phyloP scores from a whole-genome alignment of 1,140 invertebrate genomes.

The Ips typographus region DNA sequence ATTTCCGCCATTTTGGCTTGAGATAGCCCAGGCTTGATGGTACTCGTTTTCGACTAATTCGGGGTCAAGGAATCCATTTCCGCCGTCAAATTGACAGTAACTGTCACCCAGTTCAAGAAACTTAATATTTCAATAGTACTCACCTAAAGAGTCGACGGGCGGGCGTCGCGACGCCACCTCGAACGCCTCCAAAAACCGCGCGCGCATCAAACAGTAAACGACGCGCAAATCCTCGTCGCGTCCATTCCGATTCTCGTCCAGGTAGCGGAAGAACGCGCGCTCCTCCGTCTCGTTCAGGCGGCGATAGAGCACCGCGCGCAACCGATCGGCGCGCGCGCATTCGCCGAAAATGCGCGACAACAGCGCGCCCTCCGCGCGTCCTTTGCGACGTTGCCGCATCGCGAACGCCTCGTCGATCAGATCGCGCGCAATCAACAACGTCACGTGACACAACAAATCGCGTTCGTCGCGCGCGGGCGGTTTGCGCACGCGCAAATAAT shows the following conservation, averaged over 20 bases:
- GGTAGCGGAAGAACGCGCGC: slow-evolving; percentile 44
- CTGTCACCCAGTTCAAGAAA: too few species aligned
- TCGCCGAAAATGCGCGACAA: slow-evolving; percentile 44
- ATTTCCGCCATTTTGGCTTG: too few species aligned
- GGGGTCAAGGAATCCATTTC: too few species aligned
- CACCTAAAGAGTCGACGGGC: too few species aligned
- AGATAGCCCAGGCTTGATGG: too few species aligned
- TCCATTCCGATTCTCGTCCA: slow-evolving; percentile 34
- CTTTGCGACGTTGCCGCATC: too few species aligned
- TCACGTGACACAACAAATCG: slow-evolving; percentile 43
- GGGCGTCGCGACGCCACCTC: too few species aligned
- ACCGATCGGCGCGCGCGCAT: slow-evolving; percentile 41
- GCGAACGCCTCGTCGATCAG: slow-evolving; percentile 46
- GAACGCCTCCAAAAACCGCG: slow-evolving; percentile 47
- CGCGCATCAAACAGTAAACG: slow-evolving; percentile 45
- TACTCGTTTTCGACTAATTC: too few species aligned
- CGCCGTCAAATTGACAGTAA: too few species aligned
- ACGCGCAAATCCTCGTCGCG: slow-evolving; percentile 43
- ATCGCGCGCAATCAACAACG: slow-evolving; percentile 44
- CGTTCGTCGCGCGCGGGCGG: slow-evolving; percentile 41
- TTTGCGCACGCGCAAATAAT: slow-evolving; percentile 46
- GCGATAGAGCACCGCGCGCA: slow-evolving; percentile 37
- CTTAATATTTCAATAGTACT: too few species aligned
- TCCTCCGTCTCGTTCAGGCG: slow-evolving; percentile 43
- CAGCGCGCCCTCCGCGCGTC: slow-evolving; percentile 31